Base-by-base conservation (phyloP, 2,888 invertebrate species). In the Dicranocentrus wangi region DNA sequence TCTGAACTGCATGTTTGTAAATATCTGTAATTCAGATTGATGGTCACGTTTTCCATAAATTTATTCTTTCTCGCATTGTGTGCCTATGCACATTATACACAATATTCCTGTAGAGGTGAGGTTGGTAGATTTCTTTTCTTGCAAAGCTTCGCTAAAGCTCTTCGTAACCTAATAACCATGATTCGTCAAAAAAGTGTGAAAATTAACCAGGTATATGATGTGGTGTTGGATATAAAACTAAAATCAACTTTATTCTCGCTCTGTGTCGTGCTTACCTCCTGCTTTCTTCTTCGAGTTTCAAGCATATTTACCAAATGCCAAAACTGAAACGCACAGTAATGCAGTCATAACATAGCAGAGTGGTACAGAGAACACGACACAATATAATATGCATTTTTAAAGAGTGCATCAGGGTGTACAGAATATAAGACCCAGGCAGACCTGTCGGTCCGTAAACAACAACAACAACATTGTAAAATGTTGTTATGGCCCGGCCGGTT, bases 21-120 rank as follows among this genome's bases (percentile, higher is more conserved):
- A 71, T 60, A 61, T 71, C 60, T 60, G 19, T 60, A 60, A 60
- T 61, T 72, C 55, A 63, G 63, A 39, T 32, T 32, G 72, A 72
- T 72, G 72, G 60, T 72, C 72, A 72, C 72, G 72, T 72, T 72
- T 72, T 72, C 72, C 72, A 72, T 72, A 61, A 72, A 72, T 47
- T 71, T 28, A 23, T 58, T 61, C 32, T 21, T 23, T 69, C 27
- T 70, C 13, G 58, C n/a, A n/a, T 47, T 39, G 39, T 61, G 43
- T 47, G 61, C 25, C 53, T 53, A 10, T 7, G 25, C 58, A 2
- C 8, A 7, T 25, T 27, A 8, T 39, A 8, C 39, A n/a, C n/a
- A n/a, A n/a, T n/a, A n/a, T n/a, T n/a, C n/a, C n/a, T n/a, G n/a
- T n/a, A n/a, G n/a, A n/a, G n/a, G n/a, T 39, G 13, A 8, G 39